Evolutionary conservation across 2,113 vertebrate species (phyloP), one percentile per base, ranked within the genome.

Genomic region (Dipodomys stephensi): DNA sequence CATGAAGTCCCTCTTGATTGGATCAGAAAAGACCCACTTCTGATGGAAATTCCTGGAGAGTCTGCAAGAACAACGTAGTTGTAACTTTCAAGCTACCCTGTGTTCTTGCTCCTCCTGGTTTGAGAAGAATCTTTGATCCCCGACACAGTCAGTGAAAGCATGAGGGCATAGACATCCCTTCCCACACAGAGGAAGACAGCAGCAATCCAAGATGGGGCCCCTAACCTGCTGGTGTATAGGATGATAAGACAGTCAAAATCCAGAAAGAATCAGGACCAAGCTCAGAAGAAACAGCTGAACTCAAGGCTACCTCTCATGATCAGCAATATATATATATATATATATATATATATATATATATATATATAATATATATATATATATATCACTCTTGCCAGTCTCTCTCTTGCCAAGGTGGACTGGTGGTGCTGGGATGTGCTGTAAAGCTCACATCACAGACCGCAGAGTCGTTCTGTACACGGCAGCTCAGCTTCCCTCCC

Each of bases 131-230:
- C 46, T 62, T 39, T 20, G 10, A 2, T 72, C 30, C 32, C 32
- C n/a, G 0, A 8, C 19, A 2, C 1, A 8, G 5, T 18, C 0
- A 11, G 8, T 11, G 35, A 62, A 46, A 23, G 19, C 3, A 0
- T 27, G 4, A n/a, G 27, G 28, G 68, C 4, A 8, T 30, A 86
- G 69, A 53, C 15, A 8, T 30, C 32, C 0, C 32, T 22, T 39
- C 12, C 20, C 30, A 10, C 6, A 6, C 1, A 57, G 46, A 9
- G 8, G 25, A 44, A 93, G 72, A 53, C 35, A 25, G 46, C 49
- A 39, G 6, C 19, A 83, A 83, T 60, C 72, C 46, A 62, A 13
- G 6, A 0, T 35, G 27, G 49, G 28, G 15, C 1, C 20, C 20
- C 10, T 39, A 76, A 44, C 15, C 35, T 80, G 30, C 11, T 32